Evolutionary conservation across 2,797 vertebrate genomes (phyloP), one percentile per base, ranked within the genome.

Genomic region (Diplodus sargus): DNA sequence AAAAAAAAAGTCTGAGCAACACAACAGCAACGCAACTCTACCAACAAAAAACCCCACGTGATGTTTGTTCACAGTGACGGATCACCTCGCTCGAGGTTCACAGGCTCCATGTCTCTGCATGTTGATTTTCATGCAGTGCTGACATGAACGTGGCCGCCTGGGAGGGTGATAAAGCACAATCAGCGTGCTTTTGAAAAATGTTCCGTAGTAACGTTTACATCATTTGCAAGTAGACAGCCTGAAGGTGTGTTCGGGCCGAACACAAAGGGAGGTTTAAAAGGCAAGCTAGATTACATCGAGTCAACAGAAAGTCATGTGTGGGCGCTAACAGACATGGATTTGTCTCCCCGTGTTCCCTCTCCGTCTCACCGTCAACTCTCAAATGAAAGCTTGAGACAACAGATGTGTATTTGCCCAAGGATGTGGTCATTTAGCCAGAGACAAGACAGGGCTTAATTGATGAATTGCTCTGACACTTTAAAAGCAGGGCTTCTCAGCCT

Each of bases 91-190:
- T 78, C 73, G 23, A 73, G 78, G 28, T 28, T 28, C 28, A 28
- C 74, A 20, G 48, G 57, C 67, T 53, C 64, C 73, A 51, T 57
- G 76, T 82, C 70, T 47, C 65, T 69, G 77, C 87, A 53, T 47
- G 83, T 67, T 64, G 23, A 22, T 70, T 66, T 57, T 47, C 62
- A 48, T 23, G 58, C 66, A 14, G 61, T 1, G 23, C 22, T 4
- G 68, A 60, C 67, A 58, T 65, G 58, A 71, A 49, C 48, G 42
- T 4, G 14, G 22, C 51, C 25, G 66, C 2, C 5, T 10, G 34
- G 30, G 49, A 17, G 70, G 15, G 61, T n/a, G 8, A 18, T 18
- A 52, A 42, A 61, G 34, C 34, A 63, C 28, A 71, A 22, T 54
- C 51, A 6, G 42, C 3, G n/a, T 3, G 28, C 23, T 53, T 61